A percentile compares a stretch with the other conserved stretches of the same genome.
Conservation (phyloP, 2,797 vertebrate genomes). For the Typhlichthys eigenmanni region DNA sequence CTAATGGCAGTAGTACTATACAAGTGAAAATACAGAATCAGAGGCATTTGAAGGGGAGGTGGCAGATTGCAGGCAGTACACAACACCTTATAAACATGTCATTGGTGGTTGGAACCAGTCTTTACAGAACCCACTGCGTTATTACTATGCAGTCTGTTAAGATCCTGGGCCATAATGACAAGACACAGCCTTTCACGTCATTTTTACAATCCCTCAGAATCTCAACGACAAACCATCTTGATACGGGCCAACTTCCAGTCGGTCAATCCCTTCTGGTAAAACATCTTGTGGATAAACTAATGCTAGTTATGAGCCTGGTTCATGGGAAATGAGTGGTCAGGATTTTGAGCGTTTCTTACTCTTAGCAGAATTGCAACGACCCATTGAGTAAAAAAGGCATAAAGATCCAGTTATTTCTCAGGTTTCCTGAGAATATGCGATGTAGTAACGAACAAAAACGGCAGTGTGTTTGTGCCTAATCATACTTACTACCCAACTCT, state of each 20-base stretch:
- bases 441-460: constrained; percentile 69
- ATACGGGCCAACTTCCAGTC: constrained; percentile 12
- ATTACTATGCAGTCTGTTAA: constrained; percentile 46
- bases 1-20: constrained; percentile 76
- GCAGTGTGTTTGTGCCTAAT: constrained; percentile 72
- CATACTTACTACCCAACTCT: constrained; percentile 69
- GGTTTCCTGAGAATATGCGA: constrained; percentile 73
- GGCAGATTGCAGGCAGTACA: constrained; percentile 71
- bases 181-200: constrained; percentile 32
- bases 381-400: constrained; percentile 75
- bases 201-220: constrained; percentile 24
- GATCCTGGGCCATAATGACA: constrained; percentile 26
- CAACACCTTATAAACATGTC: constrained; percentile 66
- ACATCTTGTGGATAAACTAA: constrained; percentile 39
- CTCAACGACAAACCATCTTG: constrained; percentile 3
- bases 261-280: constrained; percentile 23
- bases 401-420: constrained; percentile 73
- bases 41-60: constrained; percentile 64
- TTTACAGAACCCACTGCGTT: constrained; percentile 52
- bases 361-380: constrained; percentile 56
- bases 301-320: constrained; percentile 35
- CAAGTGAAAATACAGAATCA: constrained; percentile 65
- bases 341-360: constrained; percentile 37
- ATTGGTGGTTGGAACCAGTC: constrained; percentile 62
- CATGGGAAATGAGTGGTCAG: constrained; percentile 30